Evolutionary conservation across 2,113 vertebrate genomes (phyloP), one percentile per base, ranked within the genome.

Genomic region (Antechinus stuartii): DNA sequence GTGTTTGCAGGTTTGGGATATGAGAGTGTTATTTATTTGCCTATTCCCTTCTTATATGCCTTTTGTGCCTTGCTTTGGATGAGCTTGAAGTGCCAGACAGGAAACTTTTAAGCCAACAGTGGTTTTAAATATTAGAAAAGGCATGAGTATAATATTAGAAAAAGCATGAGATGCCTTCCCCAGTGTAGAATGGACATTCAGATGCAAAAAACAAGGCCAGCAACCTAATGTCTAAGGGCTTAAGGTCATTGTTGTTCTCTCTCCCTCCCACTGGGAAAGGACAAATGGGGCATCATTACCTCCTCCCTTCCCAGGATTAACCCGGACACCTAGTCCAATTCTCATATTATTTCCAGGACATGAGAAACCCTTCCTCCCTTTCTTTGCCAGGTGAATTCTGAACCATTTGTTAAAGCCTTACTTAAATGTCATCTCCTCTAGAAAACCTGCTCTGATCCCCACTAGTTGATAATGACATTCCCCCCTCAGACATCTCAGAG

Each of bases 51-150:
- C 61, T 49, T 8, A n/a, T 25, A 50, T 12, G 53, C 42, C 24
- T 54, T 92, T n/a, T 95, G 54, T 68, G 26, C 53, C 68, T 89
- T 46, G 89, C 25, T 16, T 5, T 49, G 46, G 35, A 14, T 47
- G n/a, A 84, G 19, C 19, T 84, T 22, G 6, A 92, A 35, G 46
- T 90, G 76, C 49, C 91, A 27, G 89, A 52, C 8, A 93, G 54
- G 57, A 46, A 91, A 54, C 0, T 50, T 56, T 56, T 54, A 76
- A 93, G 27, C 42, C 27, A 91, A n/a, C 84, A 26, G 54, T 46
- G 42, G 30, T 61, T 89, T 89, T 26, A 49, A 95, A 95, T 35
- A 55, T 26, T n/a, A 52, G 26, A 54, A 94, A 95, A 35, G 84
- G 90, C 19, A 84, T 84, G 6, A 84, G n/a, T 49, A 49, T 49